These are phyloP conservation scores for Onychomys torridus DNA, from an alignment of 2,797 vertebrate species.

Conservation along the genomic window DNA sequence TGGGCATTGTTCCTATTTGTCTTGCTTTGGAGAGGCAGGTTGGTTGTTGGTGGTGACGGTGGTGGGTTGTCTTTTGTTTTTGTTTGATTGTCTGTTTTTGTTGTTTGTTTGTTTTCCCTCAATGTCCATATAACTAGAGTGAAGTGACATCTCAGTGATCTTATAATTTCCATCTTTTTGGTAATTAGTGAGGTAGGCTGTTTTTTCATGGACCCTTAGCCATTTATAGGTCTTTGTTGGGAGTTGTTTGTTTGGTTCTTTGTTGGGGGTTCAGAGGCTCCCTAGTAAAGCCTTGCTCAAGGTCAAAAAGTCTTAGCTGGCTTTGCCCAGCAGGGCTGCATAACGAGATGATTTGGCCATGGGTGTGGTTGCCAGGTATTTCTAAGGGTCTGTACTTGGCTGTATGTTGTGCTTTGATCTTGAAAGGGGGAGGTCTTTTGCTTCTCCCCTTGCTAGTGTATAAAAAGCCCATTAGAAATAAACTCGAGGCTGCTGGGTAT, in stretches of 20 bases:
- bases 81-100: neutral
- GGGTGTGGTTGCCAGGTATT: too few relatives aligned
- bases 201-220: neutral
- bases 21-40: neutral
- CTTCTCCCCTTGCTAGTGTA: too few relatives aligned
- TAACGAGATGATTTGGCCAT: too few relatives aligned
- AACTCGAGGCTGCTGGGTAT: too few relatives aligned
- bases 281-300: too few relatives aligned
- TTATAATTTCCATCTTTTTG: neutral
- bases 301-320: too few relatives aligned
- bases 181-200: neutral
- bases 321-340: too few relatives aligned
- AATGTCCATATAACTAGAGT: neutral
- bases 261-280: too few relatives aligned
- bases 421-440: too few relatives aligned
- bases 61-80: neutral
- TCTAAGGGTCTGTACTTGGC: too few relatives aligned
- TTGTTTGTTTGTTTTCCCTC: neutral
- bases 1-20: neutral
- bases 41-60: neutral
- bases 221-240: neutral
- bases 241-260: neutral
- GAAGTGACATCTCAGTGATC: neutral
- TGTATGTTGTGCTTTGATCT: too few relatives aligned
- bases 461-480: too few relatives aligned